A percentile compares a stretch with the other conserved stretches of the same genome.
Conservation (phyloP, 2,113 vertebrate genomes). For the Mugil cephalus region DNA sequence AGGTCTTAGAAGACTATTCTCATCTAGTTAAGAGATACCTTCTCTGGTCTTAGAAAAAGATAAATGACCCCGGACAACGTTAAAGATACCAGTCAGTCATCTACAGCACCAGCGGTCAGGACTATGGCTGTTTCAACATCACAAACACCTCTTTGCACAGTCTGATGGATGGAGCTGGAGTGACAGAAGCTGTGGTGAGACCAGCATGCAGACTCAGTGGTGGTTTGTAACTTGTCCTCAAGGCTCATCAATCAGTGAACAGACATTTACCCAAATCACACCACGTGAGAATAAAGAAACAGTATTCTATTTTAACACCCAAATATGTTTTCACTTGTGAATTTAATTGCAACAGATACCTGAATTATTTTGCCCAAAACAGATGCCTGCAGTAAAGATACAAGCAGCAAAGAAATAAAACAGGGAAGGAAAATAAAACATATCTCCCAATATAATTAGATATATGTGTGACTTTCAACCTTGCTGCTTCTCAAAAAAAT, state of each 20-base stretch:
- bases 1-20: background rate
- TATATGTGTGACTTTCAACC: too few relatives aligned
- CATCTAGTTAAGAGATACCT: background rate
- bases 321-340: slow-evolving; percentile 49
- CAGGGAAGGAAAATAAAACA: background rate
- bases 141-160: background rate
- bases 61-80: slow-evolving; percentile 3
- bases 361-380: slow-evolving; percentile 81
- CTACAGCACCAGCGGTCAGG: background rate
- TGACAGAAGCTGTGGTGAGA: slow-evolving; percentile 25
- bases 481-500: too few relatives aligned
- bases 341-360: slow-evolving; percentile 77
- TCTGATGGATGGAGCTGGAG: slow-evolving; percentile 6
- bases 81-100: background rate
- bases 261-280: background rate
- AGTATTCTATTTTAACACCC: background rate
- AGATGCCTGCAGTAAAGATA: slow-evolving; percentile 78
- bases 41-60: slow-evolving; percentile 9
- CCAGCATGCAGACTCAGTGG: slow-evolving; percentile 17
- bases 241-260: slow-evolving; percentile 26
- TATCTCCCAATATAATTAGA: background rate
- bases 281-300: slow-evolving; percentile 15
- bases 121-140: background rate
- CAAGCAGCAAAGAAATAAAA: slow-evolving; percentile 47
- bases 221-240: slow-evolving; percentile 9